Evolutionary conservation across 2,113 vertebrate genomes (phyloP).

Genomic region (Muntiacus reevesi): DNA sequence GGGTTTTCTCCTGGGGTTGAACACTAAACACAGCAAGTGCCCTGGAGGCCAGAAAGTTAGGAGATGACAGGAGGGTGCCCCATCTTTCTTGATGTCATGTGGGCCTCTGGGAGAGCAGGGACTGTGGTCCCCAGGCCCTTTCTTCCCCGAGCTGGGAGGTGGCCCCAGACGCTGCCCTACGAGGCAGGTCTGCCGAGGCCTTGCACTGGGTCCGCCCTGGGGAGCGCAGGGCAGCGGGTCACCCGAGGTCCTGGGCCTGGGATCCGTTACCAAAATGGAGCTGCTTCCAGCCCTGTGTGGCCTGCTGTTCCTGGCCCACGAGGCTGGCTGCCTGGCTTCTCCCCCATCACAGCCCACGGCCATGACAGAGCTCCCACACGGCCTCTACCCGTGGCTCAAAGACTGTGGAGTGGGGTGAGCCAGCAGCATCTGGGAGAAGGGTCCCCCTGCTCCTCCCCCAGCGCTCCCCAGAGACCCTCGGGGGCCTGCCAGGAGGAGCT

Average conservation of each 20-base stretch:
- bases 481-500: background rate
- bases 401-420: background rate
- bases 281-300: background rate
- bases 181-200: conserved; percentile 22
- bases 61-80: background rate
- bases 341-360: background rate
- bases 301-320: background rate
- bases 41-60: background rate
- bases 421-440: background rate
- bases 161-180: background rate
- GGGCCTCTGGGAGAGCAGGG: too few species aligned
- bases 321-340: background rate
- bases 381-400: background rate
- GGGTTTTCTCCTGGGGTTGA: background rate
- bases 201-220: background rate
- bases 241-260: conserved; percentile 30
- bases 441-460: background rate
- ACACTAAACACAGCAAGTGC: background rate
- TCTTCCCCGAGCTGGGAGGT: background rate
- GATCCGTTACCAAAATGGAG: background rate
- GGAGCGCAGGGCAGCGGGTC: conserved; percentile 38
- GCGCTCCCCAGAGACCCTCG: background rate
- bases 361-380: background rate
- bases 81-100: background rate
- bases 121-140: background rate